phyloP scores from a whole-genome alignment of 2,888 invertebrate species.

The Arrhopalites spinosus region DNA sequence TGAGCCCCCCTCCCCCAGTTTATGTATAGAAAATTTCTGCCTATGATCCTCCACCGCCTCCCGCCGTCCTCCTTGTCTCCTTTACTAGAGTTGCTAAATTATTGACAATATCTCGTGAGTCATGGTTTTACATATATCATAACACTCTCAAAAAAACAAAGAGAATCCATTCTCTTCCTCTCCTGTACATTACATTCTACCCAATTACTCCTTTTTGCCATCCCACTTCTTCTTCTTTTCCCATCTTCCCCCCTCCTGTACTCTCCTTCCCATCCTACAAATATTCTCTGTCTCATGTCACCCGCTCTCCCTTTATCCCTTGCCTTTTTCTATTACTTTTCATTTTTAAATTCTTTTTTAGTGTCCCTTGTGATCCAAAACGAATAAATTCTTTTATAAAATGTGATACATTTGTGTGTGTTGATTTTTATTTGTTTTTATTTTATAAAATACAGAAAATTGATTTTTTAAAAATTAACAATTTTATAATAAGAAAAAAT shows the following conservation, averaged over 20 bases:
- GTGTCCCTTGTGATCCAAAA: too few relatives aligned
- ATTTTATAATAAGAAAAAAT: too few relatives aligned
- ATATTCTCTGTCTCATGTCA: slow-evolving; percentile 5
- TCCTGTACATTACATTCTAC: slow-evolving; percentile 30
- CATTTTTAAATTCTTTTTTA: too few relatives aligned
- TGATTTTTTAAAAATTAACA: too few relatives aligned
- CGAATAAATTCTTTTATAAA: too few relatives aligned
- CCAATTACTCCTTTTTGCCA: slow-evolving; percentile 20
- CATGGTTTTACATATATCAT: slow-evolving; percentile 50
- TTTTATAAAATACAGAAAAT: too few relatives aligned
- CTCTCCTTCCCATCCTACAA: not conserved
- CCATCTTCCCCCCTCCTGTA: not conserved
- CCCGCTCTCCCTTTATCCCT: not conserved
- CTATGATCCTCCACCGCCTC: too few relatives aligned
- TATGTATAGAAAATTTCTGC: too few relatives aligned
- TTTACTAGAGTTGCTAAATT: slow-evolving; percentile 45
- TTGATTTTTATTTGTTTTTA: too few relatives aligned
- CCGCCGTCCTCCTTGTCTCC: too few relatives aligned
- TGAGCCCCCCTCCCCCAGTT: not conserved
- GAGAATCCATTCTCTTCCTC: slow-evolving; percentile 41
- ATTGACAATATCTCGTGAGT: slow-evolving; percentile 53
- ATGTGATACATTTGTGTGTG: too few relatives aligned
- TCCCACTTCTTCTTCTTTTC: slow-evolving; percentile 14
- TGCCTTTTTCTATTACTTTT: not conserved
- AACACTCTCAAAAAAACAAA: slow-evolving; percentile 47